Evolutionary conservation across 1,140 invertebrate genomes (phyloP).

Genomic region (Drosophila tsacasi): DNA sequence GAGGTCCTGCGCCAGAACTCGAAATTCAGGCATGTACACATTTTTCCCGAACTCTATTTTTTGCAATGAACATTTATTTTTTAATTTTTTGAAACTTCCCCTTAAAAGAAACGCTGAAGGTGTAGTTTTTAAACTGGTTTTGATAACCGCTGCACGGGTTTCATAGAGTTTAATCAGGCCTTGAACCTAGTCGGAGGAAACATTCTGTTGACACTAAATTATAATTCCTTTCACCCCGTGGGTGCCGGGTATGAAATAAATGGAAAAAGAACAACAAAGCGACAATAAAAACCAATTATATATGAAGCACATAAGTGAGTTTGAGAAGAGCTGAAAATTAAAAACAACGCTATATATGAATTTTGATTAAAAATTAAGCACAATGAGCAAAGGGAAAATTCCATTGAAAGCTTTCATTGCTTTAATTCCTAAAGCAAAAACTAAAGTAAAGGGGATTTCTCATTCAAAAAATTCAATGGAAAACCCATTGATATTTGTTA

Average conservation of each 20-base stretch:
- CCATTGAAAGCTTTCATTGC: not conserved
- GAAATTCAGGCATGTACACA: too few relatives aligned
- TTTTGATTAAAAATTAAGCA: not conserved
- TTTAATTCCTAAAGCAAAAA: not conserved
- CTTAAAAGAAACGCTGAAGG: not conserved
- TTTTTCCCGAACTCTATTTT: too few relatives aligned
- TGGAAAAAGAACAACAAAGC: not conserved
- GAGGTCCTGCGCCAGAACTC: too few relatives aligned
- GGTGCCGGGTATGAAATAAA: not conserved
- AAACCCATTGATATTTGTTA: not conserved
- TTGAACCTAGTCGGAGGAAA: not conserved
- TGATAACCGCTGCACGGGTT: too few relatives aligned
- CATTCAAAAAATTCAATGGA: not conserved
- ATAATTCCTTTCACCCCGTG: not conserved
- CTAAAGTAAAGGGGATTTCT: not conserved
- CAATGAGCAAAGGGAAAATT: not conserved
- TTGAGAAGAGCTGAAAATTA: not conserved
- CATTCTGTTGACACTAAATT: not conserved
- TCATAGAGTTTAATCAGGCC: not conserved
- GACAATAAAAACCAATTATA: conserved; percentile 31
- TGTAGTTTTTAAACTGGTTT: not conserved
- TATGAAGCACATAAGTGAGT: conserved; percentile 4
- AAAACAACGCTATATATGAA: not conserved
- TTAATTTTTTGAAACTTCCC: too few relatives aligned
- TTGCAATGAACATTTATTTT: too few relatives aligned